Evolutionary conservation across 2,888 invertebrate species (phyloP).

Genomic region (Netelia melanura): DNA sequence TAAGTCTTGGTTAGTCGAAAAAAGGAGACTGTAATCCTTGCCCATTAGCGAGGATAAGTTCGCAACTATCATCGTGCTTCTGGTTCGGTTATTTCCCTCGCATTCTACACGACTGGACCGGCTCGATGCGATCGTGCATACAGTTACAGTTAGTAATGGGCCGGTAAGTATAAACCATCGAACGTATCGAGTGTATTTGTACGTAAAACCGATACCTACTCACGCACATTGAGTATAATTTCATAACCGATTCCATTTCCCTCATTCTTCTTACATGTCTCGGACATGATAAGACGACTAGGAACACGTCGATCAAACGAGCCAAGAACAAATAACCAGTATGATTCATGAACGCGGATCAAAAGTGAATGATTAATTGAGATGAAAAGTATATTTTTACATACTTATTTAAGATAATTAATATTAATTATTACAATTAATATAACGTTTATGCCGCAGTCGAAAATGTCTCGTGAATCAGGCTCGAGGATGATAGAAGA

Average conservation of each 20-base stretch:
- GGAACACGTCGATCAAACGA: neutral
- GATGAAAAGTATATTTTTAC: no score
- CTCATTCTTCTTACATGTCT: neutral
- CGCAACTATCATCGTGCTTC: slow-evolving; percentile 28
- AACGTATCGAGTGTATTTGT: no score
- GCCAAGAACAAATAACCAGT: neutral
- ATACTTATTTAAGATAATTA: no score
- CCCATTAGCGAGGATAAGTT: slow-evolving; percentile 23
- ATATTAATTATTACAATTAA: no score
- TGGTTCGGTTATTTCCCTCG: slow-evolving; percentile 1
- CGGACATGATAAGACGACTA: neutral
- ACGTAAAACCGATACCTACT: no score
- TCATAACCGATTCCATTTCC: neutral
- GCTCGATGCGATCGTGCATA: no score
- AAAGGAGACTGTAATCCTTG: slow-evolving; percentile 27
- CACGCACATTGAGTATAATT: neutral
- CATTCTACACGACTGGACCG: no score
- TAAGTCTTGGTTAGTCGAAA: slow-evolving; percentile 8
- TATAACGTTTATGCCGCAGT: no score
- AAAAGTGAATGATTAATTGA: neutral
- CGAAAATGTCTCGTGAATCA: no score
- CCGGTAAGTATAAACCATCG: no score
- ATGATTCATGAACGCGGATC: neutral
- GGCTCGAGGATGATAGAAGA: no score
- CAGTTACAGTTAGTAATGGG: no score